Conservation (phyloP, 2,113 vertebrate species). For the Oostethus manadensis region DNA sequence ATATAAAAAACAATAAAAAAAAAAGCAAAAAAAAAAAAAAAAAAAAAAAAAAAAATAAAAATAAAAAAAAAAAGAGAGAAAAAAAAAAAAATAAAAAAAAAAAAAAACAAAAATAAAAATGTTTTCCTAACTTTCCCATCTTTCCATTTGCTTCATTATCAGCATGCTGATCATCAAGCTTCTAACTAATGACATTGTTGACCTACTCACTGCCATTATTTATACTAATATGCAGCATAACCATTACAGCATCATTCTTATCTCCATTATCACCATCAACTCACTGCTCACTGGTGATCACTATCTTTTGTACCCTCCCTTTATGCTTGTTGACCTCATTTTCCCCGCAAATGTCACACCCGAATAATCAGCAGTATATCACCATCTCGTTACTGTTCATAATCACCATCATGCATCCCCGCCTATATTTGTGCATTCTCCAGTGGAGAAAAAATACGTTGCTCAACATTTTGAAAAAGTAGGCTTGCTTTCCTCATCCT, state of each 20-base stretch:
- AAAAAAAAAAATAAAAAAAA: too few relatives aligned
- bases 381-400: background rate
- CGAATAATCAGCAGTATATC: background rate
- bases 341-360: background rate
- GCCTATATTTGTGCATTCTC: background rate
- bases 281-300: background rate
- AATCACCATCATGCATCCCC: background rate
- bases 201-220: background rate
- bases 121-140: too few relatives aligned
- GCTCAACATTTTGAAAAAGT: background rate
- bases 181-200: background rate
- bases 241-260: background rate
- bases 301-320: background rate
- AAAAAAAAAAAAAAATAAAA: too few relatives aligned
- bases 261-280: background rate
- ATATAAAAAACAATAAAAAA: too few relatives aligned
- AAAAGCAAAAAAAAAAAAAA: too few relatives aligned
- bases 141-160: background rate
- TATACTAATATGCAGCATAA: background rate
- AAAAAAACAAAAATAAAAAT: too few relatives aligned
- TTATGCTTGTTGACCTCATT: background rate
- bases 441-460: background rate
- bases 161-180: background rate
- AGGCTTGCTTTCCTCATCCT: background rate
- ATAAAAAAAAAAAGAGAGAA: too few relatives aligned